phyloP scores from a whole-genome alignment of 1,140 invertebrate species.

The Thaumatotibia leucotreta region DNA sequence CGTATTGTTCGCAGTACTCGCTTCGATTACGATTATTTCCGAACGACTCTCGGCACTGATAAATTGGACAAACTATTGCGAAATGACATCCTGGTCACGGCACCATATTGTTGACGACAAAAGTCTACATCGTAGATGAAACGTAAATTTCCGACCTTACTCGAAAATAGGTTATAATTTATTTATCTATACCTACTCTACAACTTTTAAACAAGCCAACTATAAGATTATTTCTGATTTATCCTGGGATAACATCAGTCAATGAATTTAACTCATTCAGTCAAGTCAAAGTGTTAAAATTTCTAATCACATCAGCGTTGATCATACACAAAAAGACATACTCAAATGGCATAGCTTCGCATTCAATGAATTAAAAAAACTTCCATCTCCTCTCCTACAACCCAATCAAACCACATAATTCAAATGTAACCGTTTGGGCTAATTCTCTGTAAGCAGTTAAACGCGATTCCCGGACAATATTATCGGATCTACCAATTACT shows the following conservation, averaged over 20 bases:
- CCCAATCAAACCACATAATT: not conserved
- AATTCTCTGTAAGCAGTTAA: constrained; percentile 10
- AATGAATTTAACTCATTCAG: no score
- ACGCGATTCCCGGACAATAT: constrained; percentile 19
- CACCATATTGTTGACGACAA: constrained; percentile 34
- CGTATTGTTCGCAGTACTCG: constrained; percentile 72
- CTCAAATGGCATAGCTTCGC: no score
- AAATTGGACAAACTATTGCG: constrained; percentile 74
- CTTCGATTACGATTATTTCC: constrained; percentile 74
- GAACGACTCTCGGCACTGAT: constrained; percentile 68
- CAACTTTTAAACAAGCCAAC: no score
- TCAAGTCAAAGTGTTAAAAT: no score
- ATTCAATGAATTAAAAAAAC: not conserved
- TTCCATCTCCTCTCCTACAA: not conserved
- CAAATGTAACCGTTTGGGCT: not conserved
- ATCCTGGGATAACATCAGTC: no score
- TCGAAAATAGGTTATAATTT: no score
- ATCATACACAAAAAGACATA: no score
- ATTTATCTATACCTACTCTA: no score
- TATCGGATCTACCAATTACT: constrained; percentile 45
- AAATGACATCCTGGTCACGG: constrained; percentile 65
- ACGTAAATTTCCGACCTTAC: no score
- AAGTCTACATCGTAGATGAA: no score
- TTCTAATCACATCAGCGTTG: no score
- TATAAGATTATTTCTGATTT: no score